Conservation (phyloP, 2,113 vertebrate genomes). For the Tetrax tetrax region DNA sequence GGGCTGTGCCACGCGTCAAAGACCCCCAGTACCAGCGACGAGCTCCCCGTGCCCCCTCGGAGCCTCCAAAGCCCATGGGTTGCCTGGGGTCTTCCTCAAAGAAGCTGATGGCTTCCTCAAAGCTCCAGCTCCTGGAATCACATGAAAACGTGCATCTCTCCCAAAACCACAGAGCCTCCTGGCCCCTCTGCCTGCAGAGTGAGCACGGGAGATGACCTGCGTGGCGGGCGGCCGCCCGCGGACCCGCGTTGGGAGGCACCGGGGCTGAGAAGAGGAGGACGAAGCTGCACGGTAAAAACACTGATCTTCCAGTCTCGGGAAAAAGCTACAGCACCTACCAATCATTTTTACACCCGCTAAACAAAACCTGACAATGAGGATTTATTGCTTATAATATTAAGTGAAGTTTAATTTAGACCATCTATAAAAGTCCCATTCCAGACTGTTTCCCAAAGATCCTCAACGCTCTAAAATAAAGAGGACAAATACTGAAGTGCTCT, state of each 20-base stretch:
- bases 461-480: slow-evolving; percentile 57
- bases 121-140: background rate
- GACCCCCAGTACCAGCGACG: rapidly evolving
- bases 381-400: slow-evolving; percentile 65
- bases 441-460: slow-evolving; percentile 60
- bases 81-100: background rate
- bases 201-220: background rate
- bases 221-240: background rate
- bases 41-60: rapidly evolving
- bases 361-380: slow-evolving; percentile 64
- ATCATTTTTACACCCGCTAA: slow-evolving; percentile 65
- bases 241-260: rapidly evolving
- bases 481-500: slow-evolving; percentile 62
- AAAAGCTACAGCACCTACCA: slow-evolving; percentile 60
- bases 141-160: rapidly evolving
- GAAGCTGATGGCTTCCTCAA: background rate
- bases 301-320: slow-evolving; percentile 30
- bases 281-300: background rate
- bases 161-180: background rate
- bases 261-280: background rate
- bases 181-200: rapidly evolving
- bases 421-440: slow-evolving; percentile 63
- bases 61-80: background rate
- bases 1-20: background rate
- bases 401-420: slow-evolving; percentile 66